phyloP scores from a whole-genome alignment of 1,140 invertebrate genomes.

The Philaenus spumarius region DNA sequence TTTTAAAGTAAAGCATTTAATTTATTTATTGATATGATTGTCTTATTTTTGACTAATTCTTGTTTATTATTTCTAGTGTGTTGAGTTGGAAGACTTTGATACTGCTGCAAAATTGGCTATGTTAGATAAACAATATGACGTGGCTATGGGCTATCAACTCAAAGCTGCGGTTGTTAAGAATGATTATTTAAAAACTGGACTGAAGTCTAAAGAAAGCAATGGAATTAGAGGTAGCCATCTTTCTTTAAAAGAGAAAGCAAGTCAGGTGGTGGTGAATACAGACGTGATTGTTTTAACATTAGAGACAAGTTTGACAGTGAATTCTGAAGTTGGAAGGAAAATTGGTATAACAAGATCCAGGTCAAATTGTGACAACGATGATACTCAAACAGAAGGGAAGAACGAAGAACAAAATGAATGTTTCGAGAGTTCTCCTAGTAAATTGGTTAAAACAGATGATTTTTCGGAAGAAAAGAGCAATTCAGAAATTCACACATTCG shows the following conservation, averaged over 20 bases:
- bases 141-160: constrained; percentile 41
- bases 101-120: constrained; percentile 33
- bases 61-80: constrained; percentile 29
- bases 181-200: not conserved
- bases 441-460: not conserved
- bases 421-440: not conserved
- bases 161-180: constrained; percentile 13
- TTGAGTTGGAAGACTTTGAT: constrained; percentile 43
- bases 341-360: constrained; percentile 35
- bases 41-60: not conserved
- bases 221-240: not conserved
- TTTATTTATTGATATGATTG: not conserved
- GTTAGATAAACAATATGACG: constrained; percentile 40
- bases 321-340: constrained; percentile 35
- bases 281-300: constrained; percentile 26
- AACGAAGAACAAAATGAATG: not conserved
- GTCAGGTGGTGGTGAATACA: constrained; percentile 8
- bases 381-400: not conserved
- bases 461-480: constrained; percentile 1
- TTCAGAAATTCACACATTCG: constrained; percentile 41
- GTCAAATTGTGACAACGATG: not conserved
- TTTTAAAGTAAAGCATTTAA: not conserved
- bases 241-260: constrained; percentile 4
- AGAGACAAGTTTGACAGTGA: constrained; percentile 39
- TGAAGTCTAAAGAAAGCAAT: not conserved